phyloP scores from a whole-genome alignment of 2,888 invertebrate genomes.

The Deilephila elpenor region DNA sequence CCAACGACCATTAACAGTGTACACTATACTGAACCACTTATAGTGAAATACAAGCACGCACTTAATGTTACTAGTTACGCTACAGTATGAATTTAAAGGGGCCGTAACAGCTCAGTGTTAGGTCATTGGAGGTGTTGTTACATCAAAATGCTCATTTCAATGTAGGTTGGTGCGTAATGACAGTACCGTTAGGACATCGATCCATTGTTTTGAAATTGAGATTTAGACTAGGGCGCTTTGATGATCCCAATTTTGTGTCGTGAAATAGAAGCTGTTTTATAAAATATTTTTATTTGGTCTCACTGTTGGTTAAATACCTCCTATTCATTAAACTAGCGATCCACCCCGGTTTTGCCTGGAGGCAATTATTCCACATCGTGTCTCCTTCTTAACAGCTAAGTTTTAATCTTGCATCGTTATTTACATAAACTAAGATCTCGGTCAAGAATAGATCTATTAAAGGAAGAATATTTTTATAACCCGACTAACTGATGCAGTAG shows the following conservation, averaged over 20 bases:
- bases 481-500: too few species aligned
- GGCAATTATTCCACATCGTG: too few species aligned
- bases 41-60: neutral
- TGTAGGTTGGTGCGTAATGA: constrained; percentile 45
- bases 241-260: constrained; percentile 15
- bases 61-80: constrained; percentile 24
- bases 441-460: too few species aligned
- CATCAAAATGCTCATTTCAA: constrained; percentile 44
- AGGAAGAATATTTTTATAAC: too few species aligned
- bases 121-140: constrained; percentile 41
- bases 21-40: constrained; percentile 2
- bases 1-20: neutral
- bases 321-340: too few species aligned
- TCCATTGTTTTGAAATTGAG: constrained; percentile 37
- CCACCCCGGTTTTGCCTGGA: too few species aligned
- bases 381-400: too few species aligned
- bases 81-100: constrained; percentile 44
- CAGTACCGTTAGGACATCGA: constrained; percentile 21
- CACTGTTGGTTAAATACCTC: too few species aligned
- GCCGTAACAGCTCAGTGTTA: constrained; percentile 38
- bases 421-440: too few species aligned
- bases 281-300: neutral
- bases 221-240: neutral
- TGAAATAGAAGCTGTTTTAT: too few species aligned
- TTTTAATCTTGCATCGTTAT: too few species aligned